Conservation (phyloP, 2,113 vertebrate species). For the Sclerurus mexicanus region DNA sequence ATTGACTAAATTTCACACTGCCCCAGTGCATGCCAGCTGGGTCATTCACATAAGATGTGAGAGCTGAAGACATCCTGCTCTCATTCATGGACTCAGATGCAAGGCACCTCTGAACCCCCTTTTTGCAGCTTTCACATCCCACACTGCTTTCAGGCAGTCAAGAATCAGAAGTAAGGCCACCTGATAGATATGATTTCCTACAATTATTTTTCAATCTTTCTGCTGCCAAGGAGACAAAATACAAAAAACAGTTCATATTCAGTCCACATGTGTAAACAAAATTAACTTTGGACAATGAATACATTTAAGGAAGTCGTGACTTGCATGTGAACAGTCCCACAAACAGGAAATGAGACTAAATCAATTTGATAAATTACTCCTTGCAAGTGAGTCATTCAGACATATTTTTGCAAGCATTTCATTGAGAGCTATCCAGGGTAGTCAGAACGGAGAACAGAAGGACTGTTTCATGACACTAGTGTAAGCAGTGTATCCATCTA, state of each 20-base stretch:
- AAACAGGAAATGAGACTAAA: conserved; percentile 44
- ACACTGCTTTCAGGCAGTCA: background rate
- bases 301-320: conserved; percentile 1
- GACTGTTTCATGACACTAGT: background rate
- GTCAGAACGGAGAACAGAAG: background rate
- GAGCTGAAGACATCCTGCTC: background rate
- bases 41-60: background rate
- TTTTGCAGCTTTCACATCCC: background rate
- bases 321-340: background rate
- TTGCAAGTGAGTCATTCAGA: background rate
- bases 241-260: background rate
- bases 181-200: background rate
- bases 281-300: conserved; percentile 17
- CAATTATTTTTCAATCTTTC: background rate
- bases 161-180: background rate
- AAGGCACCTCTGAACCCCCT: background rate
- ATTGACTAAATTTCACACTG: background rate
- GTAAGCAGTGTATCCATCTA: background rate
- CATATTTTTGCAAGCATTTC: background rate
- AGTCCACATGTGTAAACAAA: background rate
- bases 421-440: background rate
- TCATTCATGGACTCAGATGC: background rate
- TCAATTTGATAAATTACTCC: conserved; percentile 31
- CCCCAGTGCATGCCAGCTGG: background rate
- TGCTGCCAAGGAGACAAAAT: background rate